Conservation (phyloP, 2,797 vertebrate genomes). For the Aeoliscus strigatus region DNA sequence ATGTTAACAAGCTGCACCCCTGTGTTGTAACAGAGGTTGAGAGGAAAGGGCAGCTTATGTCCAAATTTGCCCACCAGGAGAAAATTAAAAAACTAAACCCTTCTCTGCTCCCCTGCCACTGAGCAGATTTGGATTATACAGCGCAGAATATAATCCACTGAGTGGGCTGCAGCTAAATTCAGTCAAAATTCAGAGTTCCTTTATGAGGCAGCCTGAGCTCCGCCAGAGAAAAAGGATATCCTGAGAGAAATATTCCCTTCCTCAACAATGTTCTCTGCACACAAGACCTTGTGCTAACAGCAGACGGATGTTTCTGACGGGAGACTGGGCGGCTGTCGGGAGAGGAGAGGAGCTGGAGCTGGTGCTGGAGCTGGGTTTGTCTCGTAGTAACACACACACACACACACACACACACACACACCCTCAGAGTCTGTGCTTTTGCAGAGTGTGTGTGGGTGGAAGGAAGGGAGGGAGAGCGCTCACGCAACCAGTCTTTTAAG, state of each 20-base stretch:
- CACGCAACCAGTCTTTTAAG: too few species aligned
- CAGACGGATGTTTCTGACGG: conserved; percentile 48
- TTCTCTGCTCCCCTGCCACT: conserved; percentile 27
- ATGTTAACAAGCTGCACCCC: conserved; percentile 12
- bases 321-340: conserved; percentile 1
- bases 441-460: too few species aligned
- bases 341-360: conserved; percentile 8
- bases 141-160: conserved; percentile 44
- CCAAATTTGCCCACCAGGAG: conserved; percentile 42
- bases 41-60: conserved; percentile 18
- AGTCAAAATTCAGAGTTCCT: conserved; percentile 50
- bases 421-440: too few species aligned
- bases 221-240: conserved; percentile 58
- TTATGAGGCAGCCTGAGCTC: conserved; percentile 29
- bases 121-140: conserved; percentile 53
- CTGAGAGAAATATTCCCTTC: conserved; percentile 53
- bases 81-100: conserved; percentile 50
- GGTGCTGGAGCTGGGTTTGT: too few species aligned
- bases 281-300: conserved; percentile 44
- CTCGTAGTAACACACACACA: too few species aligned
- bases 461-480: too few species aligned
- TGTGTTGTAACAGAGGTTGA: conserved; percentile 19
- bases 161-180: conserved; percentile 29
- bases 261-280: conserved; percentile 43
- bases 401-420: too few species aligned